Evolutionary conservation across 2,113 vertebrate genomes (phyloP).

Genomic region (Calcarius ornatus): DNA sequence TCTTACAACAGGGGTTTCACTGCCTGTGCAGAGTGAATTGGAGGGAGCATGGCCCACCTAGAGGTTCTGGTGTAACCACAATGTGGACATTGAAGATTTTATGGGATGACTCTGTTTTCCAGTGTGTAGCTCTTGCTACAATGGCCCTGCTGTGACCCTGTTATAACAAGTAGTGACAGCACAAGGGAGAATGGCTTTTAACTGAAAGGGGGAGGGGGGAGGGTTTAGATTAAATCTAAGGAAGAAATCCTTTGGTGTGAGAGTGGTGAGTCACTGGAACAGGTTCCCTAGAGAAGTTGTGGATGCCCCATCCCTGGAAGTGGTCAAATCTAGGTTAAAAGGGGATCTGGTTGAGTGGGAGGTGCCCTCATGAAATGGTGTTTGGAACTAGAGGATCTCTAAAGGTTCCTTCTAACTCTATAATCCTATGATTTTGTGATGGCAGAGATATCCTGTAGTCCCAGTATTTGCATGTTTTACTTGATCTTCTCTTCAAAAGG

Average conservation of each 20-base stretch:
- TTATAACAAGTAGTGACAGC: background rate
- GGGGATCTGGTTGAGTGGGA: background rate
- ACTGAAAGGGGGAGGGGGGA: background rate
- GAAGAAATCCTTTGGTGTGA: background rate
- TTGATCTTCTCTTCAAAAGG: background rate
- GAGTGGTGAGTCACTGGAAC: background rate
- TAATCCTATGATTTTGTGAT: background rate
- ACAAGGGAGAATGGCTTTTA: background rate
- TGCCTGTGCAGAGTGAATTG: background rate
- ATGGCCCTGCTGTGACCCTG: background rate
- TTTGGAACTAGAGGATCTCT: background rate
- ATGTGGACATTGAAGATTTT: background rate
- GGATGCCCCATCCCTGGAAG: background rate
- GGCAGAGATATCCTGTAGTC: background rate
- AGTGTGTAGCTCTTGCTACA: background rate
- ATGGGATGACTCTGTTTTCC: background rate
- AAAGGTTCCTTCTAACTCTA: background rate
- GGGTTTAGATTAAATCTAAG: background rate
- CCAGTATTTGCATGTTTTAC: background rate
- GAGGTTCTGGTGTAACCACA: fast-evolving
- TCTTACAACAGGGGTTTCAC: fast-evolving
- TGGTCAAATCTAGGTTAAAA: background rate
- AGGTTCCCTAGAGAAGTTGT: background rate
- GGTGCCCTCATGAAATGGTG: no score
- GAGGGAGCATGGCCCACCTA: background rate